Evolutionary conservation across 2,888 invertebrate species (phyloP), one percentile per base, ranked within the genome.

Genomic region (Sarcophaga rosellei): DNA sequence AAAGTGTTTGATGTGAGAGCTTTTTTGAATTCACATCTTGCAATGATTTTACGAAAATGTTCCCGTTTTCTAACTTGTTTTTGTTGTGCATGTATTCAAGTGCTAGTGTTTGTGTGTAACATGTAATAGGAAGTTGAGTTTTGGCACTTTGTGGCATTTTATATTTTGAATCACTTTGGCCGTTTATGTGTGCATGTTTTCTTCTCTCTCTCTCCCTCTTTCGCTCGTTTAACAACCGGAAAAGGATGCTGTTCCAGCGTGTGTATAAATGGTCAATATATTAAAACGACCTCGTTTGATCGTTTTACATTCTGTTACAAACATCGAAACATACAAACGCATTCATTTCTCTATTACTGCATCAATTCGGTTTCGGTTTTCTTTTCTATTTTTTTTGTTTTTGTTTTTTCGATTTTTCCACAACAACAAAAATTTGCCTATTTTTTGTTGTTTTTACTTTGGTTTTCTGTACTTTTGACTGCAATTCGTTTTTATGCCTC

Each of bases 251-350:
- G 79, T 84, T 84, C 69, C 72, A 82, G 76, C 76, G 20, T 61
- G 82, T 53, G 66, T 76, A 72, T 83, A 76, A 76, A 80, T 83
- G 77, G 83, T 83, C 76, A 68, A 80, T 84, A 81, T 86, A 81
- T 80, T 86, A 78, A 84, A 84, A 84, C 86, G 84, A 86, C 84
- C 86, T 84, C 86, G 84, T 86, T 81, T 81, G 83, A 81, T 86
- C 77, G 80, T 81, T 84, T 78, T 66, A 79, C 83, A 84, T 70
- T 68, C 62, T 57, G 53, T 17, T 5, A 53, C 44, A 25, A 57
- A 65, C 21, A 73, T n/a, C 20, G 21, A 47, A 3, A 25, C 17
- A 21, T 11, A 47, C 21, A 35, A 10, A 75, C 47, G 53, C 57
- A 35, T 35, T 75, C 53, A 68, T 81, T 86, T 78, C 59, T 75